Percentiles rank a stretch among this genome's conserved stretches.
These are phyloP conservation scores for Isaurus tuberculatus DNA, from an alignment of 92 coral and sea anemone genomes.

Conservation along the genomic window DNA sequence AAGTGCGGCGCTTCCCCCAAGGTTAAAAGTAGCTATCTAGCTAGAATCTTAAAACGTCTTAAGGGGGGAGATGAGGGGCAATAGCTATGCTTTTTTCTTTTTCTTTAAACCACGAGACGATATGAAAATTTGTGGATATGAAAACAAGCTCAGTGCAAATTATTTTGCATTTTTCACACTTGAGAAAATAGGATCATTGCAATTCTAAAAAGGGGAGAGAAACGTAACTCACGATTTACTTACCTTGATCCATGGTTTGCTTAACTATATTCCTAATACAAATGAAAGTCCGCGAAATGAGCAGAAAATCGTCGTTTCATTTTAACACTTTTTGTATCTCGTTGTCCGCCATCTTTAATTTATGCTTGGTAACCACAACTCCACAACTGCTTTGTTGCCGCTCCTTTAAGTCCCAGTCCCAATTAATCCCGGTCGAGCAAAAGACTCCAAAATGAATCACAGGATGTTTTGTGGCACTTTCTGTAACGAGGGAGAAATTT, in stretches of 20 bases:
- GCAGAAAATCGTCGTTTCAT: not conserved
- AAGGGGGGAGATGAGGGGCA: too few relatives aligned
- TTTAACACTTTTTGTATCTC: not conserved
- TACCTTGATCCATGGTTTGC: constrained; percentile 41
- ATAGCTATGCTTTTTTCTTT: too few relatives aligned
- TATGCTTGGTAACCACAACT: not conserved
- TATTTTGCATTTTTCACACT: not conserved
- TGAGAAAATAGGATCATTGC: not conserved
- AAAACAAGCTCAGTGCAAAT: not conserved
- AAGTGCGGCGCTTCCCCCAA: too few relatives aligned
- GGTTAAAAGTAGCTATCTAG: too few relatives aligned
- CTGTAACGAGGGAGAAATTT: constrained; percentile 24
- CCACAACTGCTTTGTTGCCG: constrained; percentile 26
- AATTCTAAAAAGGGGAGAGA: not conserved
- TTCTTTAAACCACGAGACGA: too few relatives aligned
- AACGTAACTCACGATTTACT: not conserved
- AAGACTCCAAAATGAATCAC: constrained; percentile 45
- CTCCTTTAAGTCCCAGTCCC: constrained; percentile 34
- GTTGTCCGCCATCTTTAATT: constrained; percentile 31
- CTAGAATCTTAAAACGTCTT: too few relatives aligned
- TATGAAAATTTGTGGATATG: too few relatives aligned
- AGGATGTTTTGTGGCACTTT: constrained; percentile 21
- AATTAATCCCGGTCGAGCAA: not conserved
- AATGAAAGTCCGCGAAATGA: not conserved
- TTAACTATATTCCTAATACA: too few relatives aligned